Evolutionary conservation across 1,140 invertebrate species (phyloP).

Genomic region (Camponotus pennsylvanicus): DNA sequence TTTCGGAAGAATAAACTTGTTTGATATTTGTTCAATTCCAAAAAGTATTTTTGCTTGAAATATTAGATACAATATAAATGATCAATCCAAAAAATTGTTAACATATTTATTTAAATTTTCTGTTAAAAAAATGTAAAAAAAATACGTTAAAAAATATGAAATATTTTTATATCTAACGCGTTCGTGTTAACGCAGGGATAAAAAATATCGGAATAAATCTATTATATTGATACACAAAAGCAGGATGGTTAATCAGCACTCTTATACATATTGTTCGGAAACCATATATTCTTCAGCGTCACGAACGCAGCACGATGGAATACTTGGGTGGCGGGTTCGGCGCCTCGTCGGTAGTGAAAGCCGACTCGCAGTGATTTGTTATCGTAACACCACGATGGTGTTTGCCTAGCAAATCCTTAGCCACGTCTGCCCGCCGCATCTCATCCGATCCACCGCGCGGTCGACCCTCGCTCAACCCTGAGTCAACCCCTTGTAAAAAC

Average conservation of each 20-base stretch:
- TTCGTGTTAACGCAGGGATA: neutral
- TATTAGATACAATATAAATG: neutral
- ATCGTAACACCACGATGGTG: slow-evolving; percentile 76
- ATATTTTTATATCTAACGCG: neutral
- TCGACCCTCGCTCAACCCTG: slow-evolving; percentile 48
- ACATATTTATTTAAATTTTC: neutral
- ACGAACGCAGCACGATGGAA: slow-evolving; percentile 37
- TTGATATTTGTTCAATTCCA: slow-evolving; percentile 20
- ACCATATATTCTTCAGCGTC: slow-evolving; percentile 60
- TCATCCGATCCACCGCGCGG: slow-evolving; percentile 34
- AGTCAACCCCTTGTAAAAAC: slow-evolving; percentile 77
- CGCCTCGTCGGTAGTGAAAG: slow-evolving; percentile 53
- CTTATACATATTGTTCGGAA: slow-evolving; percentile 8
- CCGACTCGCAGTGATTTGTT: slow-evolving; percentile 75
- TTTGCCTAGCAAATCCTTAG: slow-evolving; percentile 79
- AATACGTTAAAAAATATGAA: neutral
- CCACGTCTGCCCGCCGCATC: slow-evolving; percentile 58
- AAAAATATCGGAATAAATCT: neutral
- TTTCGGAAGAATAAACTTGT: neutral
- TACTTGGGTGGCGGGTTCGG: slow-evolving; percentile 37
- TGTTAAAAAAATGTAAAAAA: neutral
- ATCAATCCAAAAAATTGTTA: neutral
- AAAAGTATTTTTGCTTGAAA: neutral
- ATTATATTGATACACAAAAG: slow-evolving; percentile 29
- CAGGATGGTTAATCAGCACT: slow-evolving; percentile 24